These are phyloP conservation scores for Apotomis capreana DNA, from an alignment of 2,888 invertebrate species.

Conservation along the genomic window DNA sequence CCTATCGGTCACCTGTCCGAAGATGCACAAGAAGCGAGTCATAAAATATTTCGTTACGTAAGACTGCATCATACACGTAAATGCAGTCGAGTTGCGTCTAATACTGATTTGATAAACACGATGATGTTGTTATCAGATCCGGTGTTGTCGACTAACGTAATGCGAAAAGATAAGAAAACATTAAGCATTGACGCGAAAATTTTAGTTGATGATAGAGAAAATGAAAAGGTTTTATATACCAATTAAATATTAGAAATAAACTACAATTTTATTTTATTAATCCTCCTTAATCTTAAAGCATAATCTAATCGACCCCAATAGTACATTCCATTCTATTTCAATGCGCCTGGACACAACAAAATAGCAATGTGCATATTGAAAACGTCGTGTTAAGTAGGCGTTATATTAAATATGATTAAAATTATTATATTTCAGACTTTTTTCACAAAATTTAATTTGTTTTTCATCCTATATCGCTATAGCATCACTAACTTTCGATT, in stretches of 20 bases:
- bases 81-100: neutral
- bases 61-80: conserved; percentile 3
- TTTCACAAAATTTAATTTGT: neutral
- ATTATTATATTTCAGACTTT: neutral
- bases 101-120: conserved; percentile 7
- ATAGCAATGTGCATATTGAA: no score
- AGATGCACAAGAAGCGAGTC: neutral
- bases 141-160: neutral
- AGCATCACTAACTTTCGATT: neutral
- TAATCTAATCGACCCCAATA: neutral
- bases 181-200: conserved; percentile 5
- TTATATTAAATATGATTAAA: neutral
- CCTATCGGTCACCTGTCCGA: neutral
- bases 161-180: neutral
- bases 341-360: no score
- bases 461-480: neutral
- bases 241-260: neutral
- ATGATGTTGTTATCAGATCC: conserved; percentile 11
- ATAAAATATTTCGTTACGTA: neutral
- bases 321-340: no score
- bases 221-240: neutral
- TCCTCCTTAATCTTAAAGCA: neutral
- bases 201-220: neutral
- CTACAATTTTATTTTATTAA: neutral
- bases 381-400: no score